phyloP scores from a whole-genome alignment of 2,113 vertebrate species.

The Pelecanus crispus region DNA sequence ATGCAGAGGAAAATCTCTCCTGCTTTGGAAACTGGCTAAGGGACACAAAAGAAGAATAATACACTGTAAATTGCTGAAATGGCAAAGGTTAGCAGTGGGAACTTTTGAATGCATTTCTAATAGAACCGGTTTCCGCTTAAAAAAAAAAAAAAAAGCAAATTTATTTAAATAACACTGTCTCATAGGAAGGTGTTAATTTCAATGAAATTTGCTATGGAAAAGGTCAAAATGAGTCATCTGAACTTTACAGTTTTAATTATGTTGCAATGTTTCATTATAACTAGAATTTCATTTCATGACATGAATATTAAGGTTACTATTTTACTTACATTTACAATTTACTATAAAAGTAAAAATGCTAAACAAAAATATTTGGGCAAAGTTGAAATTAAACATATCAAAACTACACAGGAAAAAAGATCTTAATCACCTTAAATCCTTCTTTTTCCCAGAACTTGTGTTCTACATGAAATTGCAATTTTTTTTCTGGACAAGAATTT shows the following conservation, averaged over 20 bases:
- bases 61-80: background rate
- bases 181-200: background rate
- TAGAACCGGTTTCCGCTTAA: background rate
- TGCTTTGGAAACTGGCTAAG: background rate
- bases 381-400: background rate
- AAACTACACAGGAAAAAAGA: background rate
- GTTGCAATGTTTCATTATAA: background rate
- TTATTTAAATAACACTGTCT: background rate
- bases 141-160: background rate
- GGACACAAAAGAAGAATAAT: background rate
- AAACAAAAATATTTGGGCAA: background rate
- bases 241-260: background rate
- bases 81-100: background rate
- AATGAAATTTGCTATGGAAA: background rate
- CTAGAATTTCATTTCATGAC: background rate
- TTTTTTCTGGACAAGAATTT: background rate
- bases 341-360: background rate
- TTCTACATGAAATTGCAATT: background rate
- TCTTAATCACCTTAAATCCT: accelerated
- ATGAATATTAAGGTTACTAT: background rate
- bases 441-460: background rate
- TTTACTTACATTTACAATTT: background rate
- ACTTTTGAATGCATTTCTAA: background rate
- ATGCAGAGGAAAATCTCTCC: background rate
- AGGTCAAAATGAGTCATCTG: background rate